Evolutionary conservation across 2,797 vertebrate species (phyloP).

Genomic region (Cynopterus sphinx): DNA sequence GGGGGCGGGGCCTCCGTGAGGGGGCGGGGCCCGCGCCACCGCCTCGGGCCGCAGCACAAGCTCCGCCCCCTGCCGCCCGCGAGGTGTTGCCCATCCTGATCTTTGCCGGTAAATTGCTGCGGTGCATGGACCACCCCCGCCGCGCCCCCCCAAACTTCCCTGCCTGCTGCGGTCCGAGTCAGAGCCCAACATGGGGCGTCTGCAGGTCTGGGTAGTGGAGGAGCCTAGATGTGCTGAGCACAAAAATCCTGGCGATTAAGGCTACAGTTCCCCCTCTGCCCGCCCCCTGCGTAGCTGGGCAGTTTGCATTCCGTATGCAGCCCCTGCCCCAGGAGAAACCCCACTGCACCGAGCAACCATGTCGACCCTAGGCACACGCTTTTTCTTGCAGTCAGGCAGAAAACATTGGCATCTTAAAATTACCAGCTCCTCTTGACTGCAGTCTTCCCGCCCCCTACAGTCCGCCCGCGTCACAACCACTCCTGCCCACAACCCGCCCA

Average conservation of each 20-base stretch:
- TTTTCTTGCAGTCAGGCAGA: background rate
- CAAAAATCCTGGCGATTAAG: background rate
- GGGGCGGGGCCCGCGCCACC: conserved; percentile 40
- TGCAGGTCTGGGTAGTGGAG: background rate
- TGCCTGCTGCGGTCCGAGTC: background rate
- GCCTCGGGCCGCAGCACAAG: conserved; percentile 49
- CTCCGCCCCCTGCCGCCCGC: conserved; percentile 41
- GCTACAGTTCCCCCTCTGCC: background rate
- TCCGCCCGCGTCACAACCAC: background rate
- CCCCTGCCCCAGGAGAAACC: background rate
- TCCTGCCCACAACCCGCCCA: conserved; percentile 54
- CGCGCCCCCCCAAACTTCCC: background rate
- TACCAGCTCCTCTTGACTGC: conserved; percentile 13
- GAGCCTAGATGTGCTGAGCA: background rate
- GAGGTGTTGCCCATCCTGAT: background rate
- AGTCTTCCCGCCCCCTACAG: conserved; percentile 46
- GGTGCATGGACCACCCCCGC: rapidly evolving
- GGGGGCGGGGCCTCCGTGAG: background rate
- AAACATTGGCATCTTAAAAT: conserved; percentile 54
- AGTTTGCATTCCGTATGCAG: conserved; percentile 30
- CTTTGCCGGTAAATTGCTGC: rapidly evolving
- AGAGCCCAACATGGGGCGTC: background rate
- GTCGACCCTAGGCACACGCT: background rate
- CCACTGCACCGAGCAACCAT: background rate
- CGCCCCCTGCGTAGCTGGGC: background rate